phyloP scores from a whole-genome alignment of 2,888 invertebrate genomes.

The Harpagoxenus sublaevis region DNA sequence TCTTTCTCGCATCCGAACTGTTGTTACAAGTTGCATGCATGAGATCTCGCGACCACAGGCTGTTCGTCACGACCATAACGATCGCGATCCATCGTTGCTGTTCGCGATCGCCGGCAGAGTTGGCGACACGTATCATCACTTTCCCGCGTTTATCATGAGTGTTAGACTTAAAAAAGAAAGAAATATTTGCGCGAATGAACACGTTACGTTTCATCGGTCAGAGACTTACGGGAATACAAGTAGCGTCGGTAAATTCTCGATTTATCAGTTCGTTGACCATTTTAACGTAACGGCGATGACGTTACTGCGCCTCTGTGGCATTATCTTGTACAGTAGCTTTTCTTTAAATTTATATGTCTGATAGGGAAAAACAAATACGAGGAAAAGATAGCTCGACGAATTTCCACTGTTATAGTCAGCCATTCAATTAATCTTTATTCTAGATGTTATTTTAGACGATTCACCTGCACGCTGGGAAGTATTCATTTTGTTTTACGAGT shows the following conservation, averaged over 20 bases:
- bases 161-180: slow-evolving; percentile 10
- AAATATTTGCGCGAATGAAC: slow-evolving; percentile 21
- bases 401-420: neutral
- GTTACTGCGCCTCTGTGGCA: slow-evolving; percentile 69
- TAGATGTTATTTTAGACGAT: slow-evolving; percentile 30
- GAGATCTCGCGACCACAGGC: slow-evolving; percentile 8
- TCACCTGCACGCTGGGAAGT: neutral
- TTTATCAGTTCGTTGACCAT: slow-evolving; percentile 77
- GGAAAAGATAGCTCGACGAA: slow-evolving; percentile 21
- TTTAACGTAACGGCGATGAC: slow-evolving; percentile 73
- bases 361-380: slow-evolving; percentile 44
- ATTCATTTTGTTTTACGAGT: slow-evolving; percentile 25
- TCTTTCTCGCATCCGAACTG: slow-evolving; percentile 5
- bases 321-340: slow-evolving; percentile 66
- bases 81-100: slow-evolving; percentile 12
- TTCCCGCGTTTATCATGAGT: slow-evolving; percentile 18
- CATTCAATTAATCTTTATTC: slow-evolving; percentile 27
- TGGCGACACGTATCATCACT: neutral
- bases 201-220: slow-evolving; percentile 20
- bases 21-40: slow-evolving; percentile 27
- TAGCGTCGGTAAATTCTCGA: slow-evolving; percentile 75
- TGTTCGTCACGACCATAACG: slow-evolving; percentile 8
- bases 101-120: slow-evolving; percentile 6
- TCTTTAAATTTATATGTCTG: slow-evolving; percentile 68
- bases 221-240: slow-evolving; percentile 62